Conservation (phyloP, 2,797 vertebrate species). For the Nannoperca obscura region DNA sequence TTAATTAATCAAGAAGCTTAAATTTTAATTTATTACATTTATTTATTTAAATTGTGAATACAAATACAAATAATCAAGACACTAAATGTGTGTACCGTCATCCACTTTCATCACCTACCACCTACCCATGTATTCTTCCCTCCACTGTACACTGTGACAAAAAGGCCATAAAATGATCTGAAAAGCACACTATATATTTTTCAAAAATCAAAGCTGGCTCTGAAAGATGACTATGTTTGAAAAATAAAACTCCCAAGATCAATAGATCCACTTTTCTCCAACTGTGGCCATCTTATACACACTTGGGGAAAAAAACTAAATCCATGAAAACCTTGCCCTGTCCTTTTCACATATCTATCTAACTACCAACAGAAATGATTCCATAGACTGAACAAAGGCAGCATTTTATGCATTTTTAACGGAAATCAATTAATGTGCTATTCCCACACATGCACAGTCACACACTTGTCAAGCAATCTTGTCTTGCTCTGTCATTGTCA, state of each 20-base stretch:
- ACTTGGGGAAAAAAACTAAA: conserved; percentile 48
- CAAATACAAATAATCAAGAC: not conserved
- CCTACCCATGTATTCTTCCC: conserved; percentile 25
- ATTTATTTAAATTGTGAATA: no score
- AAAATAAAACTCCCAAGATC: conserved; percentile 76
- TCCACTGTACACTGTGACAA: conserved; percentile 50
- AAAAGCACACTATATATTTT: conserved; percentile 65
- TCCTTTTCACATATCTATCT: conserved; percentile 47
- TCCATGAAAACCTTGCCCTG: conserved; percentile 63
- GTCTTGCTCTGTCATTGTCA: conserved; percentile 72
- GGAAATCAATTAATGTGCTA: conserved; percentile 49
- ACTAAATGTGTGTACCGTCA: not conserved
- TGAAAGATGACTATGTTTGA: conserved; percentile 72
- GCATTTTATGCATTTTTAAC: conserved; percentile 35
- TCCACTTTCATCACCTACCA: conserved; percentile 21
- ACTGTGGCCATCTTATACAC: conserved; percentile 70
- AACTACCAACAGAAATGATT: conserved; percentile 49
- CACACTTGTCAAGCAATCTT: conserved; percentile 65
- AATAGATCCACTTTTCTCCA: conserved; percentile 75
- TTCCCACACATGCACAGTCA: conserved; percentile 35
- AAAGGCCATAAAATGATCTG: conserved; percentile 60
- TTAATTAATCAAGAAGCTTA: no score
- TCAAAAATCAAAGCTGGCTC: conserved; percentile 71
- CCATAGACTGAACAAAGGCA: conserved; percentile 55
- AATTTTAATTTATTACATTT: no score